Evolutionary conservation across 2,888 invertebrate species (phyloP).

Genomic region (Perithous albicinctus): DNA sequence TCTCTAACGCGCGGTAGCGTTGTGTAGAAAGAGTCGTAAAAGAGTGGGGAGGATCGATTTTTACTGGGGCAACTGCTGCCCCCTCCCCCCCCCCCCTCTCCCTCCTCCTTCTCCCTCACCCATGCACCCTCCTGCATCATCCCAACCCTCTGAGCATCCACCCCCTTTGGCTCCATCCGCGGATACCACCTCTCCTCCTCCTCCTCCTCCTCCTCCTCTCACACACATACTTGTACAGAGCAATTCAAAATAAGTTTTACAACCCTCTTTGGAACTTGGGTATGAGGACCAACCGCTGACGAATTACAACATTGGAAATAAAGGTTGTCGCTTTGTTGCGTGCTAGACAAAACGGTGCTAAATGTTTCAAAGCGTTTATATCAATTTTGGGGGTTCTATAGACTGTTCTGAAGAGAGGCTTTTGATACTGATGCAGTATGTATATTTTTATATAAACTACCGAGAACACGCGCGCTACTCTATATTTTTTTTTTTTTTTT

Average conservation of each 20-base stretch:
- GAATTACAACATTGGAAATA: not conserved
- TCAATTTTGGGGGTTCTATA: too few relatives aligned
- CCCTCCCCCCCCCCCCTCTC: not conserved
- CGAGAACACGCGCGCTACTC: too few relatives aligned
- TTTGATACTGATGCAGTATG: too few relatives aligned
- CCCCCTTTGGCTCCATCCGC: conserved; percentile 46
- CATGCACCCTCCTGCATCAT: conserved; percentile 80
- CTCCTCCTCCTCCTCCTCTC: conserved; percentile 23
- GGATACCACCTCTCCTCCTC: conserved; percentile 43
- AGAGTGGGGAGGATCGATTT: conserved; percentile 85
- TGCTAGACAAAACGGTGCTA: not conserved
- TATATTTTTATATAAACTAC: too few relatives aligned
- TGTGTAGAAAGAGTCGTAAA: conserved; percentile 79
- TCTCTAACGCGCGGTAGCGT: conserved; percentile 60
- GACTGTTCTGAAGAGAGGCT: too few relatives aligned
- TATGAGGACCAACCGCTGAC: not conserved
- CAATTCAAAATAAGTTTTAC: conserved; percentile 26
- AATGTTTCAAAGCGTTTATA: too few relatives aligned
- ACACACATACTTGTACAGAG: conserved; percentile 23
- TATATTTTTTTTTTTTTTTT: too few relatives aligned
- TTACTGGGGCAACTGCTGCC: conserved; percentile 84
- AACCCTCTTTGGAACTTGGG: not conserved
- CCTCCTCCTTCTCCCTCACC: conserved; percentile 61
- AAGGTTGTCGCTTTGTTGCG: not conserved
- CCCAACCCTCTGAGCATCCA: conserved; percentile 72